A percentile compares a stretch with the other conserved stretches of the same genome.
These are phyloP conservation scores for Hystrix cristata DNA, from an alignment of 2,113 vertebrate species.

Conservation along the genomic window DNA sequence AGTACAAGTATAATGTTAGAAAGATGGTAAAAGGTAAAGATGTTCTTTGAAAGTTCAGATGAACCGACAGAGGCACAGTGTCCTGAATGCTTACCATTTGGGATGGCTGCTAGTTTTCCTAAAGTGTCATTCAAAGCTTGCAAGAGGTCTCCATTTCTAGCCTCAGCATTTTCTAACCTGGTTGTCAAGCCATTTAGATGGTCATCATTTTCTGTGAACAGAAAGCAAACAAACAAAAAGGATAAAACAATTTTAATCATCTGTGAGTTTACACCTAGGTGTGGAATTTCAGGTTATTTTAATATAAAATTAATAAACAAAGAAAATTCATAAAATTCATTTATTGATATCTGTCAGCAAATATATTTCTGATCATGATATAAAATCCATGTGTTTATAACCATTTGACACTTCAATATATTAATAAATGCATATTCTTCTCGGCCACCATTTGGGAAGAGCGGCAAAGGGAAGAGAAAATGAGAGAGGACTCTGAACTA, in stretches of 20 bases:
- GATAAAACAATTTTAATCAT: not conserved
- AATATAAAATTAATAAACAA: not conserved
- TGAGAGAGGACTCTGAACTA: not conserved
- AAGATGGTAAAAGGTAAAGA: not conserved
- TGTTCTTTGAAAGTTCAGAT: not conserved
- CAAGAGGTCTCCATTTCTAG: conserved; percentile 92
- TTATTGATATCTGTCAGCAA: not conserved
- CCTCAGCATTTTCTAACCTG: conserved; percentile 91
- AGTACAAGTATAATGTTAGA: not conserved
- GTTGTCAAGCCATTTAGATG: conserved; percentile 89
- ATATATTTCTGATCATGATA: conserved; percentile 4
- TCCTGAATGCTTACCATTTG: conserved; percentile 90
- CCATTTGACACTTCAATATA: not conserved
- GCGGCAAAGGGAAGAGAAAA: not conserved
- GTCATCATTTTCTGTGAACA: conserved; percentile 90
- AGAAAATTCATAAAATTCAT: not conserved
- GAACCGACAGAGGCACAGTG: too few species aligned
- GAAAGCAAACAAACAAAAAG: not conserved
- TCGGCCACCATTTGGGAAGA: not conserved
- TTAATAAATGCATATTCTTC: not conserved
- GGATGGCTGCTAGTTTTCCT: conserved; percentile 93
- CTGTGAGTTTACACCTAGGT: not conserved
- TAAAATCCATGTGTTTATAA: not conserved
- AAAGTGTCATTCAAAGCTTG: conserved; percentile 93
- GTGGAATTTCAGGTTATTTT: not conserved